A percentile compares a stretch with the other conserved stretches of the same genome.
phyloP scores from a whole-genome alignment of 2,113 vertebrate species.

The Bufo gargarizans region DNA sequence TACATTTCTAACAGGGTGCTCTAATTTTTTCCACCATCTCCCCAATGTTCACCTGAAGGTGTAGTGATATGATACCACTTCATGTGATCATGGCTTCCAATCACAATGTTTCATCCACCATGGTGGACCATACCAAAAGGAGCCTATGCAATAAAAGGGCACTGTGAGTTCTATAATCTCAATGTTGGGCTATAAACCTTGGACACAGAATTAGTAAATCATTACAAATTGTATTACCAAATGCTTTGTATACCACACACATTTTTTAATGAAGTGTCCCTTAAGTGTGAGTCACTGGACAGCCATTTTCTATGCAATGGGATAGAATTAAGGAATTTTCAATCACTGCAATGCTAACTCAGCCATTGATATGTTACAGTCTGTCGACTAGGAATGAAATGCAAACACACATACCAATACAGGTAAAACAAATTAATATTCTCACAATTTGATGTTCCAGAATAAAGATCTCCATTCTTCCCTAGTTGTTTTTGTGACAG shows the following conservation, averaged over 20 bases:
- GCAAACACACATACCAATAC: conserved; percentile 11
- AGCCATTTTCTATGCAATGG: background rate
- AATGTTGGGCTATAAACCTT: too few relatives aligned
- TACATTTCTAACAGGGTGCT: too few relatives aligned
- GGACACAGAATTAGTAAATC: too few relatives aligned
- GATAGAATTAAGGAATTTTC: background rate
- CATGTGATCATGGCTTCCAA: too few relatives aligned
- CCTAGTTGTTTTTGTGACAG: conserved; percentile 42
- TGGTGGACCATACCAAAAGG: too few relatives aligned
- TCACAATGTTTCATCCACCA: too few relatives aligned
- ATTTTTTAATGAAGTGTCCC: background rate
- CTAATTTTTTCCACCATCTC: too few relatives aligned
- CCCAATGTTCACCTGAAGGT: too few relatives aligned
- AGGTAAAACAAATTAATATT: conserved; percentile 39
- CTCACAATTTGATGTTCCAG: conserved; percentile 27
- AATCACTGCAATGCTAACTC: background rate
- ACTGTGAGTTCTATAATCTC: too few relatives aligned
- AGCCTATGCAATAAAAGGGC: too few relatives aligned
- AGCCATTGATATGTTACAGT: conserved; percentile 9
- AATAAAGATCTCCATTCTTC: background rate
- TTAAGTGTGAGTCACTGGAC: background rate
- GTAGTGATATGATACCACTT: too few relatives aligned
- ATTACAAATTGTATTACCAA: too few relatives aligned
- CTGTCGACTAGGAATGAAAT: background rate
- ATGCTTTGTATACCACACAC: background rate